Evolutionary conservation across 2,113 vertebrate genomes (phyloP).

Genomic region (Chaetops frenatus): DNA sequence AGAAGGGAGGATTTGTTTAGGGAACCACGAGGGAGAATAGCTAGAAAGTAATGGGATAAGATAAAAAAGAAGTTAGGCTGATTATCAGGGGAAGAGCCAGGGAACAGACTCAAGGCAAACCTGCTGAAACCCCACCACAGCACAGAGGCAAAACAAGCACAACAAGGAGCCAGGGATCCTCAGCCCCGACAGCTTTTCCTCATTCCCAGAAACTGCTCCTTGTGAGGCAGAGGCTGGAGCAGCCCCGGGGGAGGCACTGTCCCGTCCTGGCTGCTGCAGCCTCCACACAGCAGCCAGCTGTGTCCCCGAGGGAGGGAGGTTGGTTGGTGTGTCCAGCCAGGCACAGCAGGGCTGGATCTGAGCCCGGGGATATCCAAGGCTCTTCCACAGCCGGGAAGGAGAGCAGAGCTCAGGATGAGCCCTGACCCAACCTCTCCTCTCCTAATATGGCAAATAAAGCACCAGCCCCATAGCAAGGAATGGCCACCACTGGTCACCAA

Average conservation of each 20-base stretch:
- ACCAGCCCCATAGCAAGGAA: neutral
- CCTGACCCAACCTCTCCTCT: neutral
- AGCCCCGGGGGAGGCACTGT: neutral
- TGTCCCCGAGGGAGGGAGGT: too few species aligned
- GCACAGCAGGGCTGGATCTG: rapidly evolving
- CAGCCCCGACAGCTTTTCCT: neutral
- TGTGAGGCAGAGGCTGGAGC: rapidly evolving
- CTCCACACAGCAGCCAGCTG: rapidly evolving
- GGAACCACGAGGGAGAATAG: neutral
- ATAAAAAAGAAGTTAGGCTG: neutral
- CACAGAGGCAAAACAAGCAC: neutral
- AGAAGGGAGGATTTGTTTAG: neutral
- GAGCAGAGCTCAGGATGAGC: neutral
- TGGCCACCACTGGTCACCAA: rapidly evolving
- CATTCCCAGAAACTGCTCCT: neutral
- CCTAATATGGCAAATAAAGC: neutral
- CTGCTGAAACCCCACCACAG: neutral
- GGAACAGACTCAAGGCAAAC: neutral
- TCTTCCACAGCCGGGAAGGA: neutral
- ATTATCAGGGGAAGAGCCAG: neutral
- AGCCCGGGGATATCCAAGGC: neutral
- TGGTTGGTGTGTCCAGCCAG: neutral
- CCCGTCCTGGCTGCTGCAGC: neutral
- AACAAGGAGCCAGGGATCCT: neutral
- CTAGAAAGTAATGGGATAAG: slow-evolving; percentile 3